These are phyloP conservation scores for Amazona vittata DNA, from an alignment of 2,113 vertebrate species.

Conservation along the genomic window DNA sequence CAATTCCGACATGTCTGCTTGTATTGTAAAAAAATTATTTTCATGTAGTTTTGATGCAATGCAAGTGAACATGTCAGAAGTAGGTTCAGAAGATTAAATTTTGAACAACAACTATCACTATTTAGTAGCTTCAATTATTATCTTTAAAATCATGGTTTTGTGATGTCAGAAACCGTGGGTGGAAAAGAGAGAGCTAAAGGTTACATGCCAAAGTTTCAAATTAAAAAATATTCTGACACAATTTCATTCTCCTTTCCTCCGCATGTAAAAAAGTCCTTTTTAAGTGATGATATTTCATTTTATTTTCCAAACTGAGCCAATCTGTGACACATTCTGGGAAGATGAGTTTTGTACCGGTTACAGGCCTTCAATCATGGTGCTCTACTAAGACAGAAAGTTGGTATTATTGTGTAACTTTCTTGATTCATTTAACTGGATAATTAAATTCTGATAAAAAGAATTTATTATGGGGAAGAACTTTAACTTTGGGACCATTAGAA, in stretches of 20 bases:
- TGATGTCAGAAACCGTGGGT: not conserved
- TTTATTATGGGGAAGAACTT: not conserved
- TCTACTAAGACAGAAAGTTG: conserved; percentile 5
- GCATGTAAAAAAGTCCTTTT: not conserved
- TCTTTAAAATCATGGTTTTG: not conserved
- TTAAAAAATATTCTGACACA: not conserved
- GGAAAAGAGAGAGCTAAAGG: not conserved
- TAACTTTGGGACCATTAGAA: conserved; percentile 19
- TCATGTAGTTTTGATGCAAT: not conserved
- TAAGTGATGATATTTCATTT: not conserved
- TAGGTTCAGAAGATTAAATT: not conserved
- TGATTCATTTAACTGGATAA: conserved; percentile 19
- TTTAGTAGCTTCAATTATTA: not conserved
- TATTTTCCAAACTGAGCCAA: not conserved
- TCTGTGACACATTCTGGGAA: not conserved
- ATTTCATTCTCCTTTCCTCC: not conserved
- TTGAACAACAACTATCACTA: not conserved
- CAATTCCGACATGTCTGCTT: not conserved
- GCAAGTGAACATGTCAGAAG: not conserved
- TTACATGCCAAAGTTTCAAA: not conserved
- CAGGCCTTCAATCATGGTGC: not conserved
- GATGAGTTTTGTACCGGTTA: not conserved
- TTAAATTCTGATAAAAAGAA: conserved; percentile 40
- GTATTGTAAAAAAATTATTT: not conserved
- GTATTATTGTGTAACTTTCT: conserved; percentile 4